These are phyloP conservation scores for Dicrurus megarhynchus DNA, from an alignment of 2,113 vertebrate genomes.

Conservation along the genomic window DNA sequence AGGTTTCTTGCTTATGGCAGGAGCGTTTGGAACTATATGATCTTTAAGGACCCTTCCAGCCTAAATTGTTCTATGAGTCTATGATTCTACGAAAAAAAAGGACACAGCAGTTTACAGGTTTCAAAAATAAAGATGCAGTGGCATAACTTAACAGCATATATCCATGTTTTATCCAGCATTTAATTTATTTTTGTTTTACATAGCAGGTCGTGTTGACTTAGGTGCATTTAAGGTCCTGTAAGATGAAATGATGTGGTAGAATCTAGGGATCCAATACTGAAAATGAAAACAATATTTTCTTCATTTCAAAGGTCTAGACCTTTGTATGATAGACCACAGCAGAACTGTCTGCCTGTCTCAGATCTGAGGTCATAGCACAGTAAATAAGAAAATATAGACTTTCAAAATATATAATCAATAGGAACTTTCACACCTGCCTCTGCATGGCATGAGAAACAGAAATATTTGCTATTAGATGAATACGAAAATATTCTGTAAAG, in stretches of 20 bases:
- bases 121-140: not conserved
- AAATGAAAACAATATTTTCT: not conserved
- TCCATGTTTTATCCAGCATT: not conserved
- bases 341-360: not conserved
- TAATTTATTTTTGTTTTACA: not conserved
- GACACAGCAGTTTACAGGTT: not conserved
- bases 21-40: not conserved
- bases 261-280: not conserved
- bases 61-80: accelerated
- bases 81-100: not conserved
- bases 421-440: not conserved
- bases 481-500: not conserved
- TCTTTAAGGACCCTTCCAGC: not conserved
- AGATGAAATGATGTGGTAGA: not conserved
- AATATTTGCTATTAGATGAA: not conserved
- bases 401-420: not conserved
- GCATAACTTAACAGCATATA: not conserved
- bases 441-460: not conserved
- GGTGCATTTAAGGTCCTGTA: not conserved
- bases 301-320: not conserved
- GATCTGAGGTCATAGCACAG: not conserved
- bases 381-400: not conserved
- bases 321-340: not conserved
- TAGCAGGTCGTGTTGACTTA: not conserved
- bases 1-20: not conserved